Base-by-base conservation (phyloP, 2,113 vertebrate genomes). In the Antennarius striatus region DNA sequence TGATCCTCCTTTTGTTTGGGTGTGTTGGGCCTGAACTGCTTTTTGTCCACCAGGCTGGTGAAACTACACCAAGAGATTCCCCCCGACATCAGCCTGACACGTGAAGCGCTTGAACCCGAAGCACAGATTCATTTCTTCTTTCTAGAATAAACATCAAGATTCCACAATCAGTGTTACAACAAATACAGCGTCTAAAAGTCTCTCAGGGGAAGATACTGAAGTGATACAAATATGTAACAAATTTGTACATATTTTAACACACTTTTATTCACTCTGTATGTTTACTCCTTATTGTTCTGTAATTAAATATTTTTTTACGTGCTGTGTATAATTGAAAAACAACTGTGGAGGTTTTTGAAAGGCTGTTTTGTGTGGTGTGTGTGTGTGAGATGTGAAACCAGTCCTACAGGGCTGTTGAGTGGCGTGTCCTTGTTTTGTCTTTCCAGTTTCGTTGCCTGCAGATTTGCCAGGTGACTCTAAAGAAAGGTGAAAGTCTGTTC, bases 381-480 rank as follows among this genome's bases (percentile, higher is more conserved):
- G 63, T 28, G 53, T 36, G 12, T 68, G 69, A 63, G 81, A 67
- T 36, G 69, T 77, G 68, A 76, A 93, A 93, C 91, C 89, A 63
- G 92, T 92, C 80, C 17, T 80, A 71, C 91, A 58, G 80, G 85
- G 73, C 77, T 74, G 71, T 50, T 79, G 53, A 56, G 42, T 74
- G 64, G 40, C 42, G 57, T 50, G 77, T 57, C 70, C 59, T 56
- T 48, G 50, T 61, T 42, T 77, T 48, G 89, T 86, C 78, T 84
- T 89, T 92, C 91, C 84, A 73, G 89, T 91, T 91, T 84, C 67
- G 22, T 85, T 42, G 75, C 80, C 68, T 80, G 0, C 72, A 73
- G 17, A 49, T 69, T 32, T 11, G 6, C 49, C 52, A 0, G 8
- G 60, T 86, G 88, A 87, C 79, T 73, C 73, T 52, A 47, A 60